A percentile compares a stretch with the other conserved stretches of the same genome.
phyloP scores from a whole-genome alignment of 2,888 invertebrate species.

The Plagodis dolabraria region DNA sequence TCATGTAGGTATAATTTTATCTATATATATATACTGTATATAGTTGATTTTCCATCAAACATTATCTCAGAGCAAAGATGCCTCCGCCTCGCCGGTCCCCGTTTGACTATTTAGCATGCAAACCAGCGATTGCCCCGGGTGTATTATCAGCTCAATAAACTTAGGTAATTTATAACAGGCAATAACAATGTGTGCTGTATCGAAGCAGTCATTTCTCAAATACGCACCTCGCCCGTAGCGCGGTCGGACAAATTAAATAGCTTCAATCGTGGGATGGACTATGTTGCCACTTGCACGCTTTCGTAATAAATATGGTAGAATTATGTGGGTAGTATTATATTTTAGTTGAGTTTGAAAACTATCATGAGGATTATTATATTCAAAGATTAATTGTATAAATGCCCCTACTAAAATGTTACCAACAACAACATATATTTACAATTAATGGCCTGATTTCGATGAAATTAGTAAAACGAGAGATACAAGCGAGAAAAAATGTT shows the following conservation, averaged over 20 bases:
- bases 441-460: too few species aligned
- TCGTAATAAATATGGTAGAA: too few species aligned
- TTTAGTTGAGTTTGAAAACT: not conserved
- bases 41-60: not conserved
- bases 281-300: conserved; percentile 10
- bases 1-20: too few species aligned
- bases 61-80: conserved; percentile 1
- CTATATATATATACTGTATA: too few species aligned
- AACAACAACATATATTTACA: too few species aligned
- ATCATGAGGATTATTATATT: not conserved
- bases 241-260: conserved; percentile 59
- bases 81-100: not conserved
- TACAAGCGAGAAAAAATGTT: too few species aligned
- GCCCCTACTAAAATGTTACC: too few species aligned
- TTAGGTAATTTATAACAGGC: conserved; percentile 72
- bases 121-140: conserved; percentile 50
- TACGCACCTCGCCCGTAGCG: conserved; percentile 66
- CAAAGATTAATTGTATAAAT: too few species aligned
- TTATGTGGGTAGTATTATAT: not conserved
- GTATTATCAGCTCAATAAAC: conserved; percentile 66
- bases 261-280: conserved; percentile 16
- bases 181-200: conserved; percentile 75
- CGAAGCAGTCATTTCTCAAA: conserved; percentile 76
- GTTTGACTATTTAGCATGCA: conserved; percentile 46
- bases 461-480: too few species aligned